These are phyloP conservation scores for Coptotermes formosanus DNA, from an alignment of 1,140 invertebrate genomes.

Conservation along the genomic window DNA sequence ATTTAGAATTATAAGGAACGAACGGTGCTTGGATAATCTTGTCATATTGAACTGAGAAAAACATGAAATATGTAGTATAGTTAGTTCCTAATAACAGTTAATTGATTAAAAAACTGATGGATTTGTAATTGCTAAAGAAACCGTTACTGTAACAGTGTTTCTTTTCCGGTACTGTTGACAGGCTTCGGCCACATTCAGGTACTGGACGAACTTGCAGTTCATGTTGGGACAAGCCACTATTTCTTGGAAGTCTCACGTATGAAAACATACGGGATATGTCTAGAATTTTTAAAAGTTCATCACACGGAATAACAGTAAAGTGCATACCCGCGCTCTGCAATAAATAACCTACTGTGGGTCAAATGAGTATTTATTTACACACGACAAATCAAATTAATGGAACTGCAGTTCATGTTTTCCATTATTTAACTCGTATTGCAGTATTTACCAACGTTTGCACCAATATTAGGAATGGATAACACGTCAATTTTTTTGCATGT, in stretches of 20 bases:
- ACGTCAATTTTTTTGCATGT: neutral
- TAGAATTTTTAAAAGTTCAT: neutral
- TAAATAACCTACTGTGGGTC: neutral
- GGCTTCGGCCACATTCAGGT: neutral
- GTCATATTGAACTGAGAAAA: neutral
- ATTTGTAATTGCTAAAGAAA: neutral
- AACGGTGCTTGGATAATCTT: neutral
- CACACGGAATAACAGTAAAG: neutral
- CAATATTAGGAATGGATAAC: neutral
- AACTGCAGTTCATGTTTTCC: slow-evolving; percentile 1
- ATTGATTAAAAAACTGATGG: neutral
- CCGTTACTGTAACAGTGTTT: neutral
- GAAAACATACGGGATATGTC: neutral
- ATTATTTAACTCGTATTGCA: neutral
- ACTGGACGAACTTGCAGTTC: neutral
- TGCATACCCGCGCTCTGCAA: neutral
- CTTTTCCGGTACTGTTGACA: neutral
- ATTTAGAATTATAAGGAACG: neutral
- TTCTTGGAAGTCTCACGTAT: neutral
- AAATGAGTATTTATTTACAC: neutral
- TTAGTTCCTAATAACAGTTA: neutral
- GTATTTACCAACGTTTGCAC: neutral
- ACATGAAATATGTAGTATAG: neutral
- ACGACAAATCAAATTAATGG: slow-evolving; percentile 9
- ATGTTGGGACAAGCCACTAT: neutral